Evolutionary conservation across 2,888 invertebrate species (phyloP), one percentile per base, ranked within the genome.

Genomic region (Phaonia tiefii): DNA sequence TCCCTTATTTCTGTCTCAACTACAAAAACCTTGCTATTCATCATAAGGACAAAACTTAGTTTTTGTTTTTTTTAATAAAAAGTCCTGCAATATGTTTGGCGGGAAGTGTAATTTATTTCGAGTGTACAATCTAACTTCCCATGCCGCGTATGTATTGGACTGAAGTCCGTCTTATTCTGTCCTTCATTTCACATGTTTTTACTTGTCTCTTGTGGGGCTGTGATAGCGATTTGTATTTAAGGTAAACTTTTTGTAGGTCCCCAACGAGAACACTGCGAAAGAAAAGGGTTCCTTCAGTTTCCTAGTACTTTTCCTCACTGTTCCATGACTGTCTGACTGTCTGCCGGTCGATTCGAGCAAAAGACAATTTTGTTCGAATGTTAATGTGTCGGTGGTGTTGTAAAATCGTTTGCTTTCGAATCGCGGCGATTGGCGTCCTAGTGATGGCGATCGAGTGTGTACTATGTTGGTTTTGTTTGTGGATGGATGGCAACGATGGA

Each of bases 151-250:
- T 67, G 78, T 75, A 54, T 75, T 72, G 78, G 72, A 75, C 76
- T 31, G 31, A 80, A 73, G 76, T 80, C 22, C 20, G 26, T 67
- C 37, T 4, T n/a, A 25, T 54, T 46, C 65, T 58, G 22, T 54
- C 69, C 70, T 56, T 49, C 56, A 66, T 58, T 42, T n/a, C 11
- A 37, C 22, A 17, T 69, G 15, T 46, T 37, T 49, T 46, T 20
- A 58, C 46, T 7, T 37, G 13, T 46, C 49, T 51, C 2, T 42
- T 11, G 4, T 26, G 39, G 13, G 65, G 31, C 67, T 69, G 39
- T 69, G 67, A 69, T 69, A 69, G 49, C 75, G 78, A 81, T 78
- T 81, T 78, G 78, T 81, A 69, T 72, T 75, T 67, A 37, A 71
- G 51, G 54, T 74, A 60, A 60, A 60, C 37, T 22, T 58, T 67